Conservation (phyloP, 2,888 invertebrate species). For the Pammene fasciana region DNA sequence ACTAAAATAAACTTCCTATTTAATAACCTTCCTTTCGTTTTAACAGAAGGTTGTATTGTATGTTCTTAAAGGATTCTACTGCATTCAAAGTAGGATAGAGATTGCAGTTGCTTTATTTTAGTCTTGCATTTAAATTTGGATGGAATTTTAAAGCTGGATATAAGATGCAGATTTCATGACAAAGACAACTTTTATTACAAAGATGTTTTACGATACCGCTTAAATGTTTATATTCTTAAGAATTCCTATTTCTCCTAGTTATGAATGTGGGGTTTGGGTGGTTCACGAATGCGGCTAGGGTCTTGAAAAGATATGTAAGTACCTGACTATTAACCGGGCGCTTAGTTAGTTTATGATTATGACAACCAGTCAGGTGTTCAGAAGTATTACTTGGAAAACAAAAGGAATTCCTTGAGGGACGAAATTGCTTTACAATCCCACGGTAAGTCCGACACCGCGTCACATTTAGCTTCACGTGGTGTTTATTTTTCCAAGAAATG, state of each 20-base stretch:
- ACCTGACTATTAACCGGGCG: neutral
- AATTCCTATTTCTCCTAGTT: neutral
- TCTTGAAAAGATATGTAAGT: too few relatives aligned
- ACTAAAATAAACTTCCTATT: neutral
- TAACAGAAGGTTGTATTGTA: neutral
- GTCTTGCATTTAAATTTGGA: conserved; percentile 1
- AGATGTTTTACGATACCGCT: neutral
- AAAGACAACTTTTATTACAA: conserved; percentile 1
- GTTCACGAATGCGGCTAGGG: neutral
- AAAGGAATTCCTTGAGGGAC: conserved; percentile 3
- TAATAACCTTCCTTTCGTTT: neutral
- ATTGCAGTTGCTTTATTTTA: conserved; percentile 1
- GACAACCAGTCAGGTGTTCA: conserved; percentile 6
- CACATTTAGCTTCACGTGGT: conserved; percentile 14
- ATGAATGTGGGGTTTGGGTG: neutral
- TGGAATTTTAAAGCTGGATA: conserved; percentile 29
- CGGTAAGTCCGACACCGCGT: neutral
- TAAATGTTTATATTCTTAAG: neutral
- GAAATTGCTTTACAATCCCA: conserved; percentile 25
- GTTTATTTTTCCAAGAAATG: conserved; percentile 27
- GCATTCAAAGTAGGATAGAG: neutral
- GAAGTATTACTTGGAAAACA: conserved; percentile 9
- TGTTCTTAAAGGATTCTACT: neutral
- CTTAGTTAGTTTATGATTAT: neutral
- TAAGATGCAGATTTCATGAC: neutral